Evolutionary conservation across 1,140 invertebrate genomes (phyloP), one percentile per base, ranked within the genome.

Genomic region (Drosophila mayri): DNA sequence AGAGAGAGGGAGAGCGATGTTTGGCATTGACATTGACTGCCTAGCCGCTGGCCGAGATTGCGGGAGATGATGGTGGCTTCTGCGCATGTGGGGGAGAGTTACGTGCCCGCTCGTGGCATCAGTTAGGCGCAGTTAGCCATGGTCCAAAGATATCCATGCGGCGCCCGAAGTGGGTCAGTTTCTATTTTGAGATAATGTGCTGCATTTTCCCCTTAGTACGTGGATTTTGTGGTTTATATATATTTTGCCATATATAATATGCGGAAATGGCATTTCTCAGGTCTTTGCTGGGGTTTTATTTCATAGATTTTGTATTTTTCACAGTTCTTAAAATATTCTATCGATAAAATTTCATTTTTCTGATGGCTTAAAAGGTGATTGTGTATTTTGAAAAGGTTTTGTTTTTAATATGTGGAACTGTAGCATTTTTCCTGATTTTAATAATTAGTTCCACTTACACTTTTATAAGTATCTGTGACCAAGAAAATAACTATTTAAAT

Each of bases 21-120:
- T 41, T 81, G 82, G 58, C 82, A 86, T 86, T 88, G 83, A 83
- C 83, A 87, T 87, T 87, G 83, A 66, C 66, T 66, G 57, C 40
- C 64, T 30, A 20, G 44, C 55, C 67, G 60, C 65, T 70, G 58
- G 60, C 71, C 66, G 58, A 82, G 73, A 87, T 76, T 79, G 72
- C 74, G 54, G 54, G 25, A 44, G 60, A 47, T 5, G 60, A 47
- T 5, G 25, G 50, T 5, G 25, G 50, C 35, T 37, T 44, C 66
- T 57, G 54, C 67, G 54, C 60, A 63, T 65, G 37, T 59, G 47
- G 37, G 43, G 40, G 63, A 54, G 50, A 66, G 47, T 43, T 70
- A 71, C 55, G 47, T 57, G 55, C 32, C 44, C 28, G 18, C 30
- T 22, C 44, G 32, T 41, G 46, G 63, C 63, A 32, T 47, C 66